phyloP scores from a whole-genome alignment of 2,888 invertebrate species.

The Coleophora flavipennella region DNA sequence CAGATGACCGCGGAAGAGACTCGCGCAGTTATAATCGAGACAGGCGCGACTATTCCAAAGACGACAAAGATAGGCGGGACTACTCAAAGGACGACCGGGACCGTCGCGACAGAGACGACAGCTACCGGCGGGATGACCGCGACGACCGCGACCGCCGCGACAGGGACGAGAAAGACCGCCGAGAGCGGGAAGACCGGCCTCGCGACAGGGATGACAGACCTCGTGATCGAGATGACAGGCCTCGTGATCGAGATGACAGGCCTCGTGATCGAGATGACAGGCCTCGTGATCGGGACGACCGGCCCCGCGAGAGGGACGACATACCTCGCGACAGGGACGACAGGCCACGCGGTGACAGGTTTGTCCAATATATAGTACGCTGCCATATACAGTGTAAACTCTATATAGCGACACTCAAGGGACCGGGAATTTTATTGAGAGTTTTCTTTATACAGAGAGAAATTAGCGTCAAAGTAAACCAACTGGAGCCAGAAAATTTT shows the following conservation, averaged over 20 bases:
- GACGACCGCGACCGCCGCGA: conserved; percentile 20
- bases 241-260: conserved; percentile 10
- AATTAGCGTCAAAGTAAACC: too few species aligned
- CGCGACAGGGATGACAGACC: conserved; percentile 16
- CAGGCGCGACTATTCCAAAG: conserved; percentile 48
- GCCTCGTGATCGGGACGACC: conserved; percentile 11
- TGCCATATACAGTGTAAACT: too few species aligned
- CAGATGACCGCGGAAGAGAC: conserved; percentile 53
- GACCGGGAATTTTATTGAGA: too few species aligned
- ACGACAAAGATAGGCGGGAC: conserved; percentile 34
- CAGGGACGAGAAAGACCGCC: conserved; percentile 22
- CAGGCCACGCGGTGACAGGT: too few species aligned
- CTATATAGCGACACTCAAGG: too few species aligned
- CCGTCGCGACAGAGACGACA: conserved; percentile 20
- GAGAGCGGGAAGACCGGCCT: conserved; percentile 23
- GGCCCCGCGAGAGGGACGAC: conserved; percentile 12
- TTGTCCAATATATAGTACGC: too few species aligned
- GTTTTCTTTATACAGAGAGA: too few species aligned
- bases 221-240: conserved; percentile 14
- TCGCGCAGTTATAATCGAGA: conserved; percentile 54
- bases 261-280: conserved; percentile 12
- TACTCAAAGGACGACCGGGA: conserved; percentile 23
- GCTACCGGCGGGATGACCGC: too few species aligned
- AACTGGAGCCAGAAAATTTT: too few species aligned
- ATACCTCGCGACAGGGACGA: too few species aligned